These are phyloP conservation scores for Salminus brasiliensis DNA, from an alignment of 2,113 vertebrate species.

Conservation along the genomic window DNA sequence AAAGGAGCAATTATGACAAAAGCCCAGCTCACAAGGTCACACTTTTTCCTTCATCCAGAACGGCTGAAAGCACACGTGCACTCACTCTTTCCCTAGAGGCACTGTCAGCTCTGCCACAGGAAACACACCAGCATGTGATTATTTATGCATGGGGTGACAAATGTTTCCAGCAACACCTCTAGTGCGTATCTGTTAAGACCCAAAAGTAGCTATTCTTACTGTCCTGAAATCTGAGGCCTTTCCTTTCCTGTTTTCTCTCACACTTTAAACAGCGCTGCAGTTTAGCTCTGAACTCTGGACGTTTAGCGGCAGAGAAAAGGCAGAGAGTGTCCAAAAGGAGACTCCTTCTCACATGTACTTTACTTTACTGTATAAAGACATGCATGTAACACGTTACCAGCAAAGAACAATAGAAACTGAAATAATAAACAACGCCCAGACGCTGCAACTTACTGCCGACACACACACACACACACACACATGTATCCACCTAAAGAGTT, in stretches of 20 bases:
- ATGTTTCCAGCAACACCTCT: constrained; percentile 30
- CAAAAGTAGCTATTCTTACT: neutral
- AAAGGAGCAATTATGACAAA: too few relatives aligned
- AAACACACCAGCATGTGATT: constrained; percentile 47
- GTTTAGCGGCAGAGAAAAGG: too few relatives aligned
- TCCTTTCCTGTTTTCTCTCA: constrained; percentile 16
- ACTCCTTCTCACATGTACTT: neutral
- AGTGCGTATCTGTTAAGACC: constrained; percentile 2
- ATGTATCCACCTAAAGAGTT: neutral
- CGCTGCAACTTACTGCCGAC: constrained; percentile 24
- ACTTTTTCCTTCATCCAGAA: neutral
- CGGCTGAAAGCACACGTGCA: neutral
- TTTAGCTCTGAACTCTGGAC: neutral
- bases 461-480: neutral
- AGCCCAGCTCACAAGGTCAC: neutral
- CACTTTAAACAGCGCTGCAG: neutral
- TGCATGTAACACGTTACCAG: neutral
- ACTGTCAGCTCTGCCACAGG: constrained; percentile 17
- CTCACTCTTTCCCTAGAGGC: constrained; percentile 9
- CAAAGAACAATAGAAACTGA: constrained; percentile 1
- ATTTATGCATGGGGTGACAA: constrained; percentile 19
- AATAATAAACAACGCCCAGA: neutral
- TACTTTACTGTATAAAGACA: neutral
- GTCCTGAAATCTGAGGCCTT: neutral
- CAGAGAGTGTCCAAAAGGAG: too few relatives aligned